phyloP scores from a whole-genome alignment of 2,113 vertebrate species.

The Centropristis striata region DNA sequence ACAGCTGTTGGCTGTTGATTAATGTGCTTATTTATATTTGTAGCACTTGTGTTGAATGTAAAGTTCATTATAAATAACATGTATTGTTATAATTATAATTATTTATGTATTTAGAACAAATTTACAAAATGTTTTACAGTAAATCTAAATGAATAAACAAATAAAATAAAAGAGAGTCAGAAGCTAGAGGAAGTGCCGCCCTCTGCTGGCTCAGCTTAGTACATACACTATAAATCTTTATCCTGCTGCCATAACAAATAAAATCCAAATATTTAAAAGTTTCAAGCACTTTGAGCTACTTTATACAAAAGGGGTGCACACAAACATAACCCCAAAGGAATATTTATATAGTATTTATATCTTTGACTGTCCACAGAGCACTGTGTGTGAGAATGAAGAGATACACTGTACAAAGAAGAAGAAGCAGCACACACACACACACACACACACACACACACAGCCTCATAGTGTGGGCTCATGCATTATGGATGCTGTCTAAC shows the following conservation, averaged over 20 bases:
- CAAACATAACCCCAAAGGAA: background rate
- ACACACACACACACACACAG: too few relatives aligned
- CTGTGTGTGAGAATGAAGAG: background rate
- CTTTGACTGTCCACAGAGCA: background rate
- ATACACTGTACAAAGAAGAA: background rate
- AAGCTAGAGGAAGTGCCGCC: background rate
- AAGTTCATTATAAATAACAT: too few relatives aligned
- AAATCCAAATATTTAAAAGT: background rate
- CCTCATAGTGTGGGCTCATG: slow-evolving; percentile 3
- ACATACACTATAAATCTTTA: background rate
- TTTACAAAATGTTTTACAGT: background rate
- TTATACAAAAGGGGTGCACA: too few relatives aligned
- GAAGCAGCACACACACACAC: too few relatives aligned
- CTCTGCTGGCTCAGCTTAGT: background rate
- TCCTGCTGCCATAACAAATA: background rate
- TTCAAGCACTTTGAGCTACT: too few relatives aligned
- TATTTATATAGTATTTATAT: background rate
- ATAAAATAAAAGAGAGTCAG: background rate
- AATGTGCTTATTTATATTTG: too few relatives aligned
- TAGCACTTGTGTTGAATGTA: too few relatives aligned
- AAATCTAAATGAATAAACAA: background rate
- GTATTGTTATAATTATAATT: too few relatives aligned
- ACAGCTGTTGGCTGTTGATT: too few relatives aligned
- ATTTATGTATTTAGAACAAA: background rate
- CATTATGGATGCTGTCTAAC: slow-evolving; percentile 15